phyloP scores from a whole-genome alignment of 2,797 vertebrate genomes.

The Pangasius djambal region DNA sequence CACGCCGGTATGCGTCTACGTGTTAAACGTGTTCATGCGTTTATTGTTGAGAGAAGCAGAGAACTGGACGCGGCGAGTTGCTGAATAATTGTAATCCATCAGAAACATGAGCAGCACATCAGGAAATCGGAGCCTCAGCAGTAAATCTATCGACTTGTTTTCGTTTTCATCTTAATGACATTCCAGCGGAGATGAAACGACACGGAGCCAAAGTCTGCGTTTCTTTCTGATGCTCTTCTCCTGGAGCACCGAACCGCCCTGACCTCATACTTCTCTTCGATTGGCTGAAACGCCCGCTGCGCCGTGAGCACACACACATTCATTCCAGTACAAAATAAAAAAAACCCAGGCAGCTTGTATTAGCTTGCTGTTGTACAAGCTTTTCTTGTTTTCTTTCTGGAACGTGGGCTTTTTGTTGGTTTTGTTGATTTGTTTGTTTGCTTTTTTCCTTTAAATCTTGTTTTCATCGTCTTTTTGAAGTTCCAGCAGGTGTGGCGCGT shows the following conservation, averaged over 20 bases:
- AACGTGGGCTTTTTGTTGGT: too few relatives aligned
- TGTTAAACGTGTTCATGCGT: not conserved
- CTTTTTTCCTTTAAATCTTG: too few relatives aligned
- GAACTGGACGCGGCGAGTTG: not conserved
- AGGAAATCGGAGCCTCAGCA: not conserved
- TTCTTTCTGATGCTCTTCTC: not conserved
- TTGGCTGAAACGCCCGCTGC: not conserved
- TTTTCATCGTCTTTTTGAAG: too few relatives aligned
- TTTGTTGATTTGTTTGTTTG: too few relatives aligned
- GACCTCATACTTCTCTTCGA: too few relatives aligned
- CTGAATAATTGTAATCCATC: not conserved
- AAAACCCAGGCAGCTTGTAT: not conserved
- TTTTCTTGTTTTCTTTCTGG: too few relatives aligned
- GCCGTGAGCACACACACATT: not conserved
- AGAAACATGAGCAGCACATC: not conserved
- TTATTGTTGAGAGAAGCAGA: not conserved
- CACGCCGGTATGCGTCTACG: not conserved
- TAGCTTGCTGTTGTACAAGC: not conserved
- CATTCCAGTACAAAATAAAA: too few relatives aligned
- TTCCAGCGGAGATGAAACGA: not conserved
- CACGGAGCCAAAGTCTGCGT: not conserved
- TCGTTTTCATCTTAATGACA: not conserved
- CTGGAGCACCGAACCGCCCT: too few relatives aligned
- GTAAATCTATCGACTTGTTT: not conserved
- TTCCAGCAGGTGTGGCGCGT: too few relatives aligned